Percentiles rank a stretch among this genome's conserved stretches.
These are phyloP conservation scores for Heliconius ismenius DNA, from an alignment of 2,888 invertebrate species.

Conservation along the genomic window DNA sequence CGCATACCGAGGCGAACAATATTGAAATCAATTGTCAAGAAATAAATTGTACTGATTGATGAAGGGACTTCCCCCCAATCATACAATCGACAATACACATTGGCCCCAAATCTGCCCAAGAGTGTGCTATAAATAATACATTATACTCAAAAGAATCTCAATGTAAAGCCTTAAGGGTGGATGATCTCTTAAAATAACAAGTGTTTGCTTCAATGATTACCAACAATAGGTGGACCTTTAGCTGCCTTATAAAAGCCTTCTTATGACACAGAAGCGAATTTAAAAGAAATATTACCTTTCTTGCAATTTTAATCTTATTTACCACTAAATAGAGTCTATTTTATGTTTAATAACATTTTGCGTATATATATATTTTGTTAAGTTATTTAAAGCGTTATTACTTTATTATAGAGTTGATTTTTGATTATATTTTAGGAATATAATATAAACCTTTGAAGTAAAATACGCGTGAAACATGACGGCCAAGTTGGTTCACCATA, in stretches of 20 bases:
- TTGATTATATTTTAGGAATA: constrained; percentile 41
- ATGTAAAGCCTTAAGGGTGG: constrained; percentile 78
- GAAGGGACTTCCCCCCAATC: constrained; percentile 44
- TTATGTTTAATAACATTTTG: neutral
- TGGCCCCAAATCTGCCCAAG: constrained; percentile 73
- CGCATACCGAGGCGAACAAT: constrained; percentile 53
- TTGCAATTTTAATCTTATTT: neutral
- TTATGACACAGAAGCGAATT: constrained; percentile 45
- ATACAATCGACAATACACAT: constrained; percentile 55
- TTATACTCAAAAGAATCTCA: constrained; percentile 73
- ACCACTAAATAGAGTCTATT: neutral
- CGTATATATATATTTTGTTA: neutral
- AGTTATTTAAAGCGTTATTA: constrained; percentile 40
- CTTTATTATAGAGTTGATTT: constrained; percentile 38
- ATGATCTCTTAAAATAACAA: constrained; percentile 83
- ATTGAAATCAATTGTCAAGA: constrained; percentile 64
- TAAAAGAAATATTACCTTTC: neutral
- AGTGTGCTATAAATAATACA: constrained; percentile 81
- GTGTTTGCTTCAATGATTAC: constrained; percentile 83
- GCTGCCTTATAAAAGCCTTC: constrained; percentile 77
- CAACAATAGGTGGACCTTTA: constrained; percentile 79
- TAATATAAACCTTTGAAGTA: constrained; percentile 58
- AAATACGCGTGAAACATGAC: constrained; percentile 80
- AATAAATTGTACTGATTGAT: constrained; percentile 68
- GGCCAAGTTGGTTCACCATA: constrained; percentile 80